Evolutionary conservation across 2,113 vertebrate genomes (phyloP).

Genomic region (Podarcis raffonei): DNA sequence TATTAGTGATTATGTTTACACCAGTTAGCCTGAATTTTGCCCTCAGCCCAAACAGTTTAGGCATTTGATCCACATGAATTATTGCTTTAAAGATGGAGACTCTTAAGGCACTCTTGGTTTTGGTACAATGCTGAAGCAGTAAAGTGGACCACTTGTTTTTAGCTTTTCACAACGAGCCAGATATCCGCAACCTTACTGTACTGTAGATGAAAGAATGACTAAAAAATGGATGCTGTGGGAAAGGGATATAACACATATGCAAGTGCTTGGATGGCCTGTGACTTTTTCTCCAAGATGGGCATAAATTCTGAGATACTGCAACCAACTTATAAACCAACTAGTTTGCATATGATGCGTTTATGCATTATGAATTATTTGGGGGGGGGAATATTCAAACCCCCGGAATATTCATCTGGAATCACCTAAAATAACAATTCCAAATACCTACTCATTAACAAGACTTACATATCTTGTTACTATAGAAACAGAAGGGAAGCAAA

Average conservation of each 20-base stretch:
- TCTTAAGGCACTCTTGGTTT: conserved; percentile 34
- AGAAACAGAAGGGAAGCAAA: conserved; percentile 71
- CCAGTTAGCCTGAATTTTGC: conserved; percentile 56
- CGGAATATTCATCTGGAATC: conserved; percentile 63
- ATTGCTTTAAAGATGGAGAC: conserved; percentile 50
- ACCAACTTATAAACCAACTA: neutral
- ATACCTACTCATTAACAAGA: conserved; percentile 70
- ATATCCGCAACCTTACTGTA: neutral
- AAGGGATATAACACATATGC: neutral
- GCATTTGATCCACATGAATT: conserved; percentile 42
- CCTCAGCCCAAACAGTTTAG: conserved; percentile 49
- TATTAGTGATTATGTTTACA: conserved; percentile 59
- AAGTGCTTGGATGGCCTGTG: neutral
- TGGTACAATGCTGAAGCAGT: conserved; percentile 31
- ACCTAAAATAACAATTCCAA: conserved; percentile 71
- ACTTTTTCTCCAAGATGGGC: neutral
- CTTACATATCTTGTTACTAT: conserved; percentile 73
- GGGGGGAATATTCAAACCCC: conserved; percentile 37
- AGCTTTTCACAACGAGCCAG: neutral
- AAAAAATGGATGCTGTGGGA: neutral
- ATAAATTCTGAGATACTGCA: neutral
- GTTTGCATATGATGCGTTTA: neutral
- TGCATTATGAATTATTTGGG: conserved; percentile 2
- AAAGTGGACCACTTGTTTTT: conserved; percentile 43
- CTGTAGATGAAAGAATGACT: neutral